Evolutionary conservation across 1,140 invertebrate genomes (phyloP).

Genomic region (Cataglyphis hispanica): DNA sequence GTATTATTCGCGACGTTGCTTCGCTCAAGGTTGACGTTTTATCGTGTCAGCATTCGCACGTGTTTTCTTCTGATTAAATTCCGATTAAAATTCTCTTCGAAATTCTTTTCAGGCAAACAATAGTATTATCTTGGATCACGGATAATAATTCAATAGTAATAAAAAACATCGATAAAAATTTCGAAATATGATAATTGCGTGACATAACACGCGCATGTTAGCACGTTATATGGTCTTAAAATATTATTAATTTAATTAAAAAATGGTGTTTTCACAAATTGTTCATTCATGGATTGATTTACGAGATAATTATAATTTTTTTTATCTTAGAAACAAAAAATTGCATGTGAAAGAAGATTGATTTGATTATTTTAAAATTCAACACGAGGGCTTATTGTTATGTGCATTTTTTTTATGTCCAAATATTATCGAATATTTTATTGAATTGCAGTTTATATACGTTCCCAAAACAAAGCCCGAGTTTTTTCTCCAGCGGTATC

Average conservation of each 20-base stretch:
- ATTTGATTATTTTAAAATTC: not conserved
- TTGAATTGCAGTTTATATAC: not conserved
- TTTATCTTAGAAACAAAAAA: not conserved
- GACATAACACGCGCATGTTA: not conserved
- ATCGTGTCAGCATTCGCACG: not conserved
- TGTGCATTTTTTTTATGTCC: not conserved
- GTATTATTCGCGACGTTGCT: constrained; percentile 36
- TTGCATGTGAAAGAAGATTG: not conserved
- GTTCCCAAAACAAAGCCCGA: not conserved
- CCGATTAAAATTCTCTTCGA: too few species aligned
- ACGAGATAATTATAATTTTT: not conserved
- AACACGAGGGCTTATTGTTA: not conserved
- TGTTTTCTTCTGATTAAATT: constrained; percentile 8
- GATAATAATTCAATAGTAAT: not conserved
- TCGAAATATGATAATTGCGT: not conserved
- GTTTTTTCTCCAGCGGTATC: not conserved
- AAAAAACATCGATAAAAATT: not conserved
- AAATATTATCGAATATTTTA: not conserved
- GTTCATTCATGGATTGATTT: not conserved
- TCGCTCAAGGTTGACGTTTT: constrained; percentile 39
- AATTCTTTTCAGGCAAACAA: not conserved
- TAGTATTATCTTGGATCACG: not conserved
- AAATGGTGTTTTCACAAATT: not conserved
- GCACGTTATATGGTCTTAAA: not conserved
- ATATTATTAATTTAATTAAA: not conserved